Evolutionary conservation across 2,888 invertebrate genomes (phyloP).

Genomic region (Endomychus coccineus): DNA sequence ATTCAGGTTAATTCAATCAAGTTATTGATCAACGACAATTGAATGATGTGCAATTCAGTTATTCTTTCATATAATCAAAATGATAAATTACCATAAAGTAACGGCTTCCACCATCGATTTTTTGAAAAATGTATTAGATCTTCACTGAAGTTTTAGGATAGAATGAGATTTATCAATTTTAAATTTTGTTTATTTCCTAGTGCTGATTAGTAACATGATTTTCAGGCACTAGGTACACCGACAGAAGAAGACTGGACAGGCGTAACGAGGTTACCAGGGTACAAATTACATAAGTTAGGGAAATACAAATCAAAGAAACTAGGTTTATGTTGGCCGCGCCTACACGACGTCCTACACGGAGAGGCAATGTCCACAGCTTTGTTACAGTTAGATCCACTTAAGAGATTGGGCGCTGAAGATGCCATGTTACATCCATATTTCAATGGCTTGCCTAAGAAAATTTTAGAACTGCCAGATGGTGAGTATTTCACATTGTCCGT

Average conservation of each 20-base stretch:
- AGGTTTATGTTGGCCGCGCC: slow-evolving; percentile 80
- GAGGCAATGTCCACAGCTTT: slow-evolving; percentile 81
- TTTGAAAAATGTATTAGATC: too few relatives aligned
- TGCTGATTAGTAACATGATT: too few relatives aligned
- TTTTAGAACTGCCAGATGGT: slow-evolving; percentile 91
- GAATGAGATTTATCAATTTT: too few relatives aligned
- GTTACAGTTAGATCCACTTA: slow-evolving; percentile 78
- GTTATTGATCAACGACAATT: too few relatives aligned
- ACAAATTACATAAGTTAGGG: slow-evolving; percentile 69
- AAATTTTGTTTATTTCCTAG: too few relatives aligned
- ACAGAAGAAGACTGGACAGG: slow-evolving; percentile 91
- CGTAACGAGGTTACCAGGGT: slow-evolving; percentile 79
- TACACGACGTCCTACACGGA: slow-evolving; percentile 84
- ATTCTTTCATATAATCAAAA: too few relatives aligned
- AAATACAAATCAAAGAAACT: slow-evolving; percentile 69
- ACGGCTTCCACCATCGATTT: too few relatives aligned
- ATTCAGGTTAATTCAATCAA: too few relatives aligned
- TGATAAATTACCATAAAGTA: too few relatives aligned
- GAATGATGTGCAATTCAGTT: too few relatives aligned
- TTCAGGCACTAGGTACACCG: slow-evolving; percentile 86
- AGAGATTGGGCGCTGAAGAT: slow-evolving; percentile 78
- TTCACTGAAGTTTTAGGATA: too few relatives aligned
- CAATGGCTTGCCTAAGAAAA: slow-evolving; percentile 77
- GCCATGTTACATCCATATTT: slow-evolving; percentile 90
- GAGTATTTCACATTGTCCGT: slow-evolving; percentile 36